Conservation (phyloP, 1,140 invertebrate genomes). For the Drosophila pruinosa region DNA sequence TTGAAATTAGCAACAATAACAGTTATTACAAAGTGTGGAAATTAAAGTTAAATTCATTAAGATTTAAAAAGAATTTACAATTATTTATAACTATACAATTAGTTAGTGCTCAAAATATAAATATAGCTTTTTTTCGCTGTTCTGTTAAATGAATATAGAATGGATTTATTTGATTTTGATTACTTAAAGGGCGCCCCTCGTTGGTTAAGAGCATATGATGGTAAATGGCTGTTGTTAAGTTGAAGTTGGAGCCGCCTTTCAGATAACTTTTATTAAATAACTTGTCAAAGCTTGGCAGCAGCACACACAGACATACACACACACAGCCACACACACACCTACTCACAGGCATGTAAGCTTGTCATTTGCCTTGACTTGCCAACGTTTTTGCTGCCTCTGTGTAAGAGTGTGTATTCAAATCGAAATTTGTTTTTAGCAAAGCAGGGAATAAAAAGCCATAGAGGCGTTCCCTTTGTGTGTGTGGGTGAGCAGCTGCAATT, state of each 20-base stretch:
- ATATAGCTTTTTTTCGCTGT: too few species aligned
- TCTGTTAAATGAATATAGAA: not conserved
- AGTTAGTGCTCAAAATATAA: too few species aligned
- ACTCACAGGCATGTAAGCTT: not conserved
- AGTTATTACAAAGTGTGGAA: too few species aligned
- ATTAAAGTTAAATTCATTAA: too few species aligned
- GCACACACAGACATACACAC: constrained; percentile 6
- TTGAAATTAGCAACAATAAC: too few species aligned
- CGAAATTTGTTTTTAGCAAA: constrained; percentile 57
- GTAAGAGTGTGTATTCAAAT: constrained; percentile 41
- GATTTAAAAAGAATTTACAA: too few species aligned
- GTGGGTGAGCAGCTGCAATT: constrained; percentile 64
- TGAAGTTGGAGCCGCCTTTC: constrained; percentile 38
- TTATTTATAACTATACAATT: not conserved
- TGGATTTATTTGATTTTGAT: not conserved
- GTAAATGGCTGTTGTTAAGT: constrained; percentile 33
- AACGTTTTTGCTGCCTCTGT: constrained; percentile 46
- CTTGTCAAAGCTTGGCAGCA: constrained; percentile 64
- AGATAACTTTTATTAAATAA: constrained; percentile 75
- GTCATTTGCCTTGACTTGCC: constrained; percentile 44
- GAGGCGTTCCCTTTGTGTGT: constrained; percentile 16
- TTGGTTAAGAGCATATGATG: constrained; percentile 6
- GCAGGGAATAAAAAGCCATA: constrained; percentile 8
- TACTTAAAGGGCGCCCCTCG: not conserved
- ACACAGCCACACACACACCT: constrained; percentile 10